Conservation (phyloP, 2,888 invertebrate species). For the Pristionchus maxplancki region DNA sequence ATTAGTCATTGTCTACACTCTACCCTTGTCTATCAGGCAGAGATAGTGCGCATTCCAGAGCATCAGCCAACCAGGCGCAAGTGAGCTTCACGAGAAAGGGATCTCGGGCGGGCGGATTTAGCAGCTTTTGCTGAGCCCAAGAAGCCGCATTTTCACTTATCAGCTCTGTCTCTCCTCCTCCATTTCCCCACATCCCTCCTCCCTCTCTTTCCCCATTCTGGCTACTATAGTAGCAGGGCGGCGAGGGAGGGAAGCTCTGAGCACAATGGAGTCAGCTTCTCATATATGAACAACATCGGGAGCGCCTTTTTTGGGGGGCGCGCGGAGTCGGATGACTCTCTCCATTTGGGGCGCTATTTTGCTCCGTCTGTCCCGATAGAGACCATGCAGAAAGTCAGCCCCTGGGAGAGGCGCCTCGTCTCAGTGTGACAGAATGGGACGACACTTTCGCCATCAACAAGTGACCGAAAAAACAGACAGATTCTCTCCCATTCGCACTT, state of each 20-base stretch:
- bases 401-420: neutral
- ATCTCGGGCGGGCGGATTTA: neutral
- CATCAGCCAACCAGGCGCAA: neutral
- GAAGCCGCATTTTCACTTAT: conserved; percentile 42
- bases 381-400: too few species aligned
- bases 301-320: neutral
- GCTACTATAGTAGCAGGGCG: neutral
- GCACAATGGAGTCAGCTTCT: conserved; percentile 16
- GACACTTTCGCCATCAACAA: neutral
- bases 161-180: neutral
- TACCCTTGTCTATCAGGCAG: too few species aligned
- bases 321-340: neutral
- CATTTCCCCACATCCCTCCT: neutral
- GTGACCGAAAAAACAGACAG: neutral
- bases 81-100: neutral
- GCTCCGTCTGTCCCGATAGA: neutral
- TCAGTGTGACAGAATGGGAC: neutral
- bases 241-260: neutral
- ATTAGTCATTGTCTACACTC: too few species aligned
- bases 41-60: neutral
- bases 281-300: conserved; percentile 34
- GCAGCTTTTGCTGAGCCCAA: neutral
- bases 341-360: neutral
- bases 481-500: neutral
- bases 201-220: neutral